These are phyloP conservation scores for Felis chaus DNA, from an alignment of 2,113 vertebrate genomes.

Conservation along the genomic window DNA sequence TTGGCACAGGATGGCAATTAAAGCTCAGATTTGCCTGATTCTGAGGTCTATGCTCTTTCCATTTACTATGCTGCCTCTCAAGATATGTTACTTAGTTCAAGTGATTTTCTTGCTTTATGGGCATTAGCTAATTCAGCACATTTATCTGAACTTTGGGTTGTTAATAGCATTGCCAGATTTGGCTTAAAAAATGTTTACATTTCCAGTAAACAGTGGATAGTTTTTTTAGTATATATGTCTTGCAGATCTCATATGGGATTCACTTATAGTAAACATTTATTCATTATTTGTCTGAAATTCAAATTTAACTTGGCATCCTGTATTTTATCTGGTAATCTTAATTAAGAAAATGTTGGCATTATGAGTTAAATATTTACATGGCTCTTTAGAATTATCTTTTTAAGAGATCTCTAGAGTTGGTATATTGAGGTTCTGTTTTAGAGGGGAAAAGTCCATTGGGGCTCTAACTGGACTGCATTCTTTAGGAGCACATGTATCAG, in stretches of 20 bases:
- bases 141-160: background rate
- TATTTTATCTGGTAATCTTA: slow-evolving; percentile 39
- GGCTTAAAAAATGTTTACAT: background rate
- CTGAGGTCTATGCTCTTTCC: background rate
- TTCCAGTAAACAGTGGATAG: background rate
- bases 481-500: background rate
- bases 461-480: background rate
- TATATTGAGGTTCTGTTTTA: background rate
- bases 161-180: background rate
- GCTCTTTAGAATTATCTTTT: background rate
- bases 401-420: background rate
- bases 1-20: background rate
- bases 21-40: background rate
- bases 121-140: background rate
- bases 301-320: background rate
- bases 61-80: background rate
- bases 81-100: background rate
- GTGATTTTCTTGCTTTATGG: background rate
- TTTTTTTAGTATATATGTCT: background rate
- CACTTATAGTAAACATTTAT: background rate
- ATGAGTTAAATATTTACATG: background rate
- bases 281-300: slow-evolving; percentile 30
- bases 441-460: background rate
- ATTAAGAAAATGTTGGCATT: slow-evolving; percentile 34
- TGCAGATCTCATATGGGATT: background rate